These are phyloP conservation scores for Gasteruption jaculator DNA, from an alignment of 2,888 invertebrate genomes.

Conservation along the genomic window DNA sequence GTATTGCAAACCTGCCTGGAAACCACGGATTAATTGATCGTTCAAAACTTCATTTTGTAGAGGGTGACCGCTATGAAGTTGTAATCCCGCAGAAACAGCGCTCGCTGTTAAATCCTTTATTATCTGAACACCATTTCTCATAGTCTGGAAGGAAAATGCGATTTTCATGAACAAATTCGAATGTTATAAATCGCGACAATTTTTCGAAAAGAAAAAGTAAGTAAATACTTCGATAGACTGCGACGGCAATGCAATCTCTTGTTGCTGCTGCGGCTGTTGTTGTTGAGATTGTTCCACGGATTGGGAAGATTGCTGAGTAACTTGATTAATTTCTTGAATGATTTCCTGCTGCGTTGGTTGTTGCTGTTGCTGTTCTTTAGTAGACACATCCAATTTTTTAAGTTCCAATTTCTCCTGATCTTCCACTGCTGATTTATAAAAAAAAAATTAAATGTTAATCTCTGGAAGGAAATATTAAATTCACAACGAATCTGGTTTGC, in stretches of 20 bases:
- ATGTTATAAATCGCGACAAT: too few species aligned
- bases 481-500: too few species aligned
- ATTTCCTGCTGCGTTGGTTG: slow-evolving; percentile 35
- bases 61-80: slow-evolving; percentile 34
- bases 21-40: slow-evolving; percentile 26
- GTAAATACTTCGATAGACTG: too few species aligned
- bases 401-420: slow-evolving; percentile 43
- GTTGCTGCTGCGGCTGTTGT: slow-evolving; percentile 27
- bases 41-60: slow-evolving; percentile 36
- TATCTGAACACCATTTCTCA: slow-evolving; percentile 34
- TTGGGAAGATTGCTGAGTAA: too few species aligned
- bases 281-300: slow-evolving; percentile 30
- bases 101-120: slow-evolving; percentile 39
- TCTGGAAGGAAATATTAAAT: slow-evolving; percentile 2
- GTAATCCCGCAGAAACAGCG: too few species aligned
- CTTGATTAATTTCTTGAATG: too few species aligned
- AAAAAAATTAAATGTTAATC: slow-evolving; percentile 1
- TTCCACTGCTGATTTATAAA: slow-evolving; percentile 31
- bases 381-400: slow-evolving; percentile 41
- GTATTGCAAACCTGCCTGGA: slow-evolving; percentile 34
- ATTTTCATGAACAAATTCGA: too few species aligned
- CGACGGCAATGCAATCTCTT: slow-evolving; percentile 38
- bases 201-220: too few species aligned
- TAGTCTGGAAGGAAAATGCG: too few species aligned
- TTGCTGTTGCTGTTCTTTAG: slow-evolving; percentile 42